Evolutionary conservation across 1,140 invertebrate genomes (phyloP).

Genomic region (Saccostrea glomerata): DNA sequence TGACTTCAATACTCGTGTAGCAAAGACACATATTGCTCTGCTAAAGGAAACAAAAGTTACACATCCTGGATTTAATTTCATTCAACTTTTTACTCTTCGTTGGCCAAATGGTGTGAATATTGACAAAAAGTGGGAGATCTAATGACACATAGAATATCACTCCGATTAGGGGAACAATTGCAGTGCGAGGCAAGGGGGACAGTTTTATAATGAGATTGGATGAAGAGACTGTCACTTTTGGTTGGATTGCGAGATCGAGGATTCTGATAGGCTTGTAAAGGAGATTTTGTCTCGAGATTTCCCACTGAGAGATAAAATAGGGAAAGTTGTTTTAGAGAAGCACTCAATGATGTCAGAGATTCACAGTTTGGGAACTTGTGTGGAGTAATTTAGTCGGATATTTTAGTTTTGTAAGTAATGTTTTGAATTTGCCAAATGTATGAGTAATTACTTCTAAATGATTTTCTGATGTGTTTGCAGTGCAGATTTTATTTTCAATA

Average conservation of each 20-base stretch:
- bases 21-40: not conserved
- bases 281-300: conserved; percentile 6
- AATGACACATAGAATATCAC: conserved; percentile 24
- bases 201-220: conserved; percentile 21
- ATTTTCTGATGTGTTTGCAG: conserved; percentile 1
- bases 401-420: conserved; percentile 29
- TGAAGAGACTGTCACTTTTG: conserved; percentile 23
- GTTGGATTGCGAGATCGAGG: not conserved
- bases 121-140: conserved; percentile 9
- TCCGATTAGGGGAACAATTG: conserved; percentile 23
- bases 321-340: conserved; percentile 15
- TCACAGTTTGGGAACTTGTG: conserved; percentile 19
- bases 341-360: conserved; percentile 16
- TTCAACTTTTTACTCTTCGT: conserved; percentile 22
- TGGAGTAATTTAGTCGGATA: conserved; percentile 8
- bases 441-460: conserved; percentile 15
- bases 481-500: conserved; percentile 13
- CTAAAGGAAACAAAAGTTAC: conserved; percentile 15
- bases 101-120: conserved; percentile 37
- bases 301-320: conserved; percentile 21
- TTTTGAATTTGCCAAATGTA: conserved; percentile 27
- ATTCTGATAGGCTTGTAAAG: not conserved
- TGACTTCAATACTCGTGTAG: not conserved
- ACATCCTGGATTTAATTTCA: conserved; percentile 6
- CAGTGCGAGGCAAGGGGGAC: not conserved